A percentile compares a stretch with the other conserved stretches of the same genome.
phyloP scores from a whole-genome alignment of 2,888 invertebrate genomes.

The Parnassius smintheus region DNA sequence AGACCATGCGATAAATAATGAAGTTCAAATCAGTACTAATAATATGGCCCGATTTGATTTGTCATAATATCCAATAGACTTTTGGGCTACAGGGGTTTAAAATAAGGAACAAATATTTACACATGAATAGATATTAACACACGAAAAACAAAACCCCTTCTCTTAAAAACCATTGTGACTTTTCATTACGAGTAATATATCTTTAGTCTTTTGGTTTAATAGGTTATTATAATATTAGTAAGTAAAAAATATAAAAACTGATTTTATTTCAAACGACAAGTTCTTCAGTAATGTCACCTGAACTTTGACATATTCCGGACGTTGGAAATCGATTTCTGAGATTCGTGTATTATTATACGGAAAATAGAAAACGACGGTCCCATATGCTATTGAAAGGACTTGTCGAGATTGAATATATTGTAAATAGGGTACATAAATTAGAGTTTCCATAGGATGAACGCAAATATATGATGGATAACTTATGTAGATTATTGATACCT shows the following conservation, averaged over 20 bases:
- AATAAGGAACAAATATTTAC: no score
- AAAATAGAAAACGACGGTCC: slow-evolving; percentile 31
- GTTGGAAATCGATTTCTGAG: slow-evolving; percentile 36
- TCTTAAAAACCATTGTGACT: no score
- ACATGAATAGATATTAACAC: no score
- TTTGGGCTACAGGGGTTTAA: no score
- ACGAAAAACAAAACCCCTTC: no score
- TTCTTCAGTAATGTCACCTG: slow-evolving; percentile 20
- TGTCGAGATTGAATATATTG: slow-evolving; percentile 9
- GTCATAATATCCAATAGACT: no score
- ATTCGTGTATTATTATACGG: slow-evolving; percentile 37
- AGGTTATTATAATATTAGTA: neutral
- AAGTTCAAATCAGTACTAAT: no score
- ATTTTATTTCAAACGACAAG: neutral
- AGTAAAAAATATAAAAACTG: neutral
- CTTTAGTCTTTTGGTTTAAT: no score
- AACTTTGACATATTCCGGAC: slow-evolving; percentile 30
- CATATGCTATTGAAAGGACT: slow-evolving; percentile 11
- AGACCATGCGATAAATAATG: no score
- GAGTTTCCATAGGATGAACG: neutral
- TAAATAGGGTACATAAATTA: neutral
- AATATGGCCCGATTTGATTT: no score
- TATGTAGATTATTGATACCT: no score
- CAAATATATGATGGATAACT: neutral
- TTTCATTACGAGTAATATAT: no score